phyloP scores from a whole-genome alignment of 30 jellyfish, hydroid and myxozoan species.

The Aurelia aurita complex sp. Pacific region DNA sequence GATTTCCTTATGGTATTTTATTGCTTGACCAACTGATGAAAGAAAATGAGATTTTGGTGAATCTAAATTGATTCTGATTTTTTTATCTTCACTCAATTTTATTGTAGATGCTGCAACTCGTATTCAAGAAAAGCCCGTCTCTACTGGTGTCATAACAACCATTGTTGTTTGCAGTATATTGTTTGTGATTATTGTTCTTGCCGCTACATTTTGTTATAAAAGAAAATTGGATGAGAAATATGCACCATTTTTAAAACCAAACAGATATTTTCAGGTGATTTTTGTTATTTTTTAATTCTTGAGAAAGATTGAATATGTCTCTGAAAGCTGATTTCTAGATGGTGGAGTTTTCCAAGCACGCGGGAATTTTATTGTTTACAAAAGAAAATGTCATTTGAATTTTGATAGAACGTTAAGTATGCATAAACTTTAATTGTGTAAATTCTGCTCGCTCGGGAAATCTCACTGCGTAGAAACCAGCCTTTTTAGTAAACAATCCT shows the following conservation, averaged over 20 bases:
- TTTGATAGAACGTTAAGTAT: too few relatives aligned
- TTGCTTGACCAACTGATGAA: background rate
- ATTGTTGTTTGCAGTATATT: constrained; percentile 55
- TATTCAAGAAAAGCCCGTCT: constrained; percentile 13
- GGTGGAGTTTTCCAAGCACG: too few relatives aligned
- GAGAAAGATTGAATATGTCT: too few relatives aligned
- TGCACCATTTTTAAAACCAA: constrained; percentile 84
- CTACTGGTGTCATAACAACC: constrained; percentile 53
- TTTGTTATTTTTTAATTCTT: too few relatives aligned
- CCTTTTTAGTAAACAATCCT: too few relatives aligned
- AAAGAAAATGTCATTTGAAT: too few relatives aligned
- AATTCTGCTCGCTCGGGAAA: too few relatives aligned
- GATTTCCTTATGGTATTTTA: background rate
- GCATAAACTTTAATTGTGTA: too few relatives aligned
- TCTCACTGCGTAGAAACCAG: too few relatives aligned
- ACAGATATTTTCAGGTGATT: constrained; percentile 78
- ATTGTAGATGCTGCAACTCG: constrained; percentile 22
- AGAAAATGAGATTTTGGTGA: background rate
- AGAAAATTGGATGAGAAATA: constrained; percentile 64
- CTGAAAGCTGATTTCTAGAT: too few relatives aligned
- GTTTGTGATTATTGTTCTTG: constrained; percentile 34
- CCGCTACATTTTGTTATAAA: constrained; percentile 53
- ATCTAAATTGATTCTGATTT: background rate
- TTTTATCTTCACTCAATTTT: background rate
- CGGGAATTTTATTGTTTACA: too few relatives aligned